Percentiles rank a stretch among this genome's conserved stretches.
These are phyloP conservation scores for Amblyjoppa proteus DNA, from an alignment of 2,888 invertebrate genomes.

Conservation along the genomic window DNA sequence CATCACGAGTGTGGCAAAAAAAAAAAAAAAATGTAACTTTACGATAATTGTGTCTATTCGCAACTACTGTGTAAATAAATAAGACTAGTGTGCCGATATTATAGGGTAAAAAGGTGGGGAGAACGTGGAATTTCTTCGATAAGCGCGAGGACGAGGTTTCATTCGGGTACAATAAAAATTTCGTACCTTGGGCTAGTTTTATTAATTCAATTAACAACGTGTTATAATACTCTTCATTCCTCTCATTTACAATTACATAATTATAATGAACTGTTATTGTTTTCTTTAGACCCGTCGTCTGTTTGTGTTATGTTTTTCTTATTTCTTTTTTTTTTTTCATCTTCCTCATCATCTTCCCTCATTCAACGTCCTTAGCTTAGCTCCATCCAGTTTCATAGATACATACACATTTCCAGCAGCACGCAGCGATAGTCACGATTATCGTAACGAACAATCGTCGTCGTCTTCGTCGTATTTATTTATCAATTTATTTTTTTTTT, in stretches of 20 bases:
- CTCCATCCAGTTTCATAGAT: slow-evolving; percentile 78
- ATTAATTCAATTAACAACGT: slow-evolving; percentile 85
- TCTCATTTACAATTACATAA: slow-evolving; percentile 84
- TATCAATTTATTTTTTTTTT: slow-evolving; percentile 53
- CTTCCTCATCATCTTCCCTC: slow-evolving; percentile 47
- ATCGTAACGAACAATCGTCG: slow-evolving; percentile 62
- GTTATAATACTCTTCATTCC: slow-evolving; percentile 85
- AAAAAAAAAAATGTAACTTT: not conserved
- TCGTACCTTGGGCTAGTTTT: slow-evolving; percentile 84
- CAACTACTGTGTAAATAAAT: slow-evolving; percentile 5
- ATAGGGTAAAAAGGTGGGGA: not conserved
- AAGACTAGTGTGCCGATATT: not conserved
- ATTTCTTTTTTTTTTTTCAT: slow-evolving; percentile 22
- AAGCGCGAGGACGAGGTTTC: not conserved
- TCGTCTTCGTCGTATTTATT: slow-evolving; percentile 70
- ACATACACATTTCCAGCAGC: slow-evolving; percentile 78
- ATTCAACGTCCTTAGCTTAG: slow-evolving; percentile 77
- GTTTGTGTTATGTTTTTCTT: slow-evolving; percentile 64
- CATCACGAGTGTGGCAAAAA: not conserved
- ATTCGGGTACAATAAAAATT: slow-evolving; percentile 46
- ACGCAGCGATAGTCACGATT: slow-evolving; percentile 73
- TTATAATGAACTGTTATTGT: slow-evolving; percentile 78
- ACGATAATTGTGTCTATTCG: not conserved
- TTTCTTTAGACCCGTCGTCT: slow-evolving; percentile 84
- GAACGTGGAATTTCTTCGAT: not conserved